Evolutionary conservation across 1,140 invertebrate species (phyloP), one percentile per base, ranked within the genome.

Genomic region (Anoplophora glabripennis): DNA sequence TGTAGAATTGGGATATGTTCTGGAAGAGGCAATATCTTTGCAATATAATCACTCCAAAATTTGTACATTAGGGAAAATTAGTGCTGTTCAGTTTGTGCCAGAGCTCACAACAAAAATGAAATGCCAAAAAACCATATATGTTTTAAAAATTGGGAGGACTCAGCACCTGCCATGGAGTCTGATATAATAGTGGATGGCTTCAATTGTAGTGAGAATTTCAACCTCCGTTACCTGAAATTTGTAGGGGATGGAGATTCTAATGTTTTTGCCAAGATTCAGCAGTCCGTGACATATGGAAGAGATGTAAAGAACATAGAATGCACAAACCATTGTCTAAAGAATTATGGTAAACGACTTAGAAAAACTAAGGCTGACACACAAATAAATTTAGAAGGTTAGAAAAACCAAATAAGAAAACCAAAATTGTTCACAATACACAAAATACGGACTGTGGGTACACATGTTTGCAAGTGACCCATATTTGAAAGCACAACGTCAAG

Each of bases 221-320:
- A 79, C 1, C 4, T 79, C 1, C 72, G 75, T 12, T 79, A 78
- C 57, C 64, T 57, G 40, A 53, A 46, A 11, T 21, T 79, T 1
- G 73, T 80, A 59, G 74, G 62, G 5, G 79, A 80, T 68, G 75
- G 76, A 7, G 79, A 80, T 54, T 74, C 72, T 11, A 76, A 64
- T 40, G 73, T 76, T 3, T 75, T 70, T 48, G 57, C 63, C 4
- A 66, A 60, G 48, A 72, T 79, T 12, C 1, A 57, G 15, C 53
- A 72, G 46, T 42, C 47, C 12, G 64, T 67, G 21, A 69, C 71
- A 4, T 75, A 77, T 48, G 52, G 51, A 49, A 60, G 66, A 7
- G 45, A 69, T 8, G 40, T 72, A 7, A 55, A 70, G 61, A 80
- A 79, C 70, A 65, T 76, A 33, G 64, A 75, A 70, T 74, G 71